A percentile compares a stretch with the other conserved stretches of the same genome.
These are phyloP conservation scores for Pomacea canaliculata DNA, from an alignment of 2,888 invertebrate species.

Conservation along the genomic window DNA sequence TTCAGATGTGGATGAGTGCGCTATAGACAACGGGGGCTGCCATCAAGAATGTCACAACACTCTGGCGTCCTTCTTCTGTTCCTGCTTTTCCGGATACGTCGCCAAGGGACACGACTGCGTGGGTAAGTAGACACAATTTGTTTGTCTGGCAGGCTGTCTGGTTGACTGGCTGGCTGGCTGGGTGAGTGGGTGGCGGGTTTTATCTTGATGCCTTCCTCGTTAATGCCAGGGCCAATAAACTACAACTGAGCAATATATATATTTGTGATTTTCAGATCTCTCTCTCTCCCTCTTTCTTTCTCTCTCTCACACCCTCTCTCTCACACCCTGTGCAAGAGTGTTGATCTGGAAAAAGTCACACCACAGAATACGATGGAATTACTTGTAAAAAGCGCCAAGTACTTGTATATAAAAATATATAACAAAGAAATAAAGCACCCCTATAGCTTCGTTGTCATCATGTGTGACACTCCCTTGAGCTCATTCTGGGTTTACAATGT, in stretches of 20 bases:
- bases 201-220: not conserved
- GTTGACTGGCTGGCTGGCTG: not conserved
- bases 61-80: conserved; percentile 50
- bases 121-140: conserved; percentile 34
- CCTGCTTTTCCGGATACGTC: conserved; percentile 45
- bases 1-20: conserved; percentile 54
- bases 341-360: no score
- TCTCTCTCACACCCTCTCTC: no score
- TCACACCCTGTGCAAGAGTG: no score
- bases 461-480: no score
- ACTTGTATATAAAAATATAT: no score
- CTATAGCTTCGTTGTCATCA: no score
- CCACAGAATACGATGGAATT: no score
- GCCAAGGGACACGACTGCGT: conserved; percentile 39
- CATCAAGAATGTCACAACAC: conserved; percentile 54
- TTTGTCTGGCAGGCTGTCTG: not conserved
- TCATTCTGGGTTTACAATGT: no score
- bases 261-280: no score
- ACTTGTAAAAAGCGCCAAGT: no score
- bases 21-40: conserved; percentile 53
- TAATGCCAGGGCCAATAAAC: not conserved
- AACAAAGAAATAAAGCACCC: no score
- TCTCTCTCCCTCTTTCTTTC: no score
- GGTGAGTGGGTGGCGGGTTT: not conserved
- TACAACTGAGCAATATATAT: not conserved